phyloP scores from a whole-genome alignment of 2,888 invertebrate genomes.

The Argyresthia albistria region DNA sequence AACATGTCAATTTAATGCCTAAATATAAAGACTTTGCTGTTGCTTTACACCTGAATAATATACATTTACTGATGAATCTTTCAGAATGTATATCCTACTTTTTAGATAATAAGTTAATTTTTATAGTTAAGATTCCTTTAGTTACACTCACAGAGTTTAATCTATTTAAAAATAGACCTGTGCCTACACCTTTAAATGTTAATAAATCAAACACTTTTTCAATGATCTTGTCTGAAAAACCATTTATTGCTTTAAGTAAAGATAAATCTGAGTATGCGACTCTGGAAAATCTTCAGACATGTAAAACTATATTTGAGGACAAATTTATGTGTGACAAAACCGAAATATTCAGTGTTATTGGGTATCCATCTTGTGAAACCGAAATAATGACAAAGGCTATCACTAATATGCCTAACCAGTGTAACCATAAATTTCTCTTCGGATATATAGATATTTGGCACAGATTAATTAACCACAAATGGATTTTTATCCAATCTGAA shows the following conservation, averaged over 20 bases:
- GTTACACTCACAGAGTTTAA: no score
- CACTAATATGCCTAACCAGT: background rate
- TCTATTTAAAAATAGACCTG: no score
- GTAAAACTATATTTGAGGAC: background rate
- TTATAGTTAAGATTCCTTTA: no score
- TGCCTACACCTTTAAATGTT: background rate
- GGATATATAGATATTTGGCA: background rate
- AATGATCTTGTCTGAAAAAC: background rate
- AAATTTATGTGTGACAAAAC: background rate
- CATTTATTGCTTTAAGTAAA: background rate
- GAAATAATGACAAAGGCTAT: background rate
- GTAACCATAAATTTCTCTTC: background rate
- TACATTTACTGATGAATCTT: constrained; percentile 1
- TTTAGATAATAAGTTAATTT: no score
- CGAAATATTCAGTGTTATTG: background rate
- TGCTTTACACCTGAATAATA: background rate
- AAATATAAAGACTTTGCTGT: background rate
- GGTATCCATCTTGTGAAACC: background rate
- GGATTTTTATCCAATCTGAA: background rate
- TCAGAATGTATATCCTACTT: background rate
- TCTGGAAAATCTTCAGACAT: background rate
- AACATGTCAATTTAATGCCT: background rate
- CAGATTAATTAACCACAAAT: background rate
- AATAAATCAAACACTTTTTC: background rate
- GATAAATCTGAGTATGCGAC: background rate